Evolutionary conservation across 2,888 invertebrate species (phyloP), one percentile per base, ranked within the genome.

Genomic region (Coecobrya sp.): DNA sequence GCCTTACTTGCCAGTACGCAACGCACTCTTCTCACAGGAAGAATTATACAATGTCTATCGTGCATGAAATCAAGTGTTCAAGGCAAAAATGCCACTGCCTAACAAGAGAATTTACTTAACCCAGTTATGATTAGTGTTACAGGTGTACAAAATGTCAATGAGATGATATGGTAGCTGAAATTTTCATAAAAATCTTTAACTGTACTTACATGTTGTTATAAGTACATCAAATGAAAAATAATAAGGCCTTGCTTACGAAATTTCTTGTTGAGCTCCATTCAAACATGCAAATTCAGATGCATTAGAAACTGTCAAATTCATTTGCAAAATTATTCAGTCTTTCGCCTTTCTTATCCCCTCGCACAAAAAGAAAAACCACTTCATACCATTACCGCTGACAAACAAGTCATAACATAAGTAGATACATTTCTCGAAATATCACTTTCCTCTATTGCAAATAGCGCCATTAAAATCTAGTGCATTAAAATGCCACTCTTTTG

Each of bases 51-150:
- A 62, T 85, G 2, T 85, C 49, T 85, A 90, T 90, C 90, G 62
- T 36, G 62, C 52, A 45, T 90, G 49, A 90, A 90, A 90, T 90
- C 90, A 70, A 84, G 76, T 79, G 85, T 85, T 85, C 76, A 90
- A 76, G 65, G 90, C n/a, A 82, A 55, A 76, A 55, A 73, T 59
- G 5, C 59, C 30, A 42, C 42, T 49, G 19, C 52, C 22, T 59
- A 36, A 90, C 90, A 90, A 90, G 90, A 79, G 90, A 90, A 85
- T 85, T 79, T 90, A 90, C 90, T 90, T 90, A 90, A 90, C 90
- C 90, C 55, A 90, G 62, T 85, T 90, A 27, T 90, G 85, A 76
- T 85, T 79, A 90, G 65, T 1, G 45, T n/a, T 62, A 68, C 85
- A 90, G 65, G 90, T 65, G 85, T 42, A 82, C 22, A 84, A 79